Base-by-base conservation (phyloP, 2,113 vertebrate species). In the Tiliqua scincoides region DNA sequence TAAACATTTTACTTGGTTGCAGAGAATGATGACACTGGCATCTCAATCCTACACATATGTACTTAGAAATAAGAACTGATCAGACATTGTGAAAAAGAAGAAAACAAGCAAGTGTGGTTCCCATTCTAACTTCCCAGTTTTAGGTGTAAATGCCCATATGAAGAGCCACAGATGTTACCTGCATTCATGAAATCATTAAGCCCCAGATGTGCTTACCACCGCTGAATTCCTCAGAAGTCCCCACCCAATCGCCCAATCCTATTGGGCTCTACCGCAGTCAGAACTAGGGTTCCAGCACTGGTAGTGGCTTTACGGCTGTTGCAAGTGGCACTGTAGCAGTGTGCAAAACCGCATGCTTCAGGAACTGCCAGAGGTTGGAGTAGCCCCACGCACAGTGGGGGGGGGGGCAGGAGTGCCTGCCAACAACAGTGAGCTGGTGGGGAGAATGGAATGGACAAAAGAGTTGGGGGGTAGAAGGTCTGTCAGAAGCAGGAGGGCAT, bases 1-100 rank as follows among this genome's bases (percentile, higher is more conserved):
- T 61, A 59, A 54, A 73, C 17, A 6, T 77, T 88, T 87, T 89
- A 82, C 35, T 30, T 81, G 82, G 73, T 89, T 81, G 54, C 54
- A 63, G 43, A 86, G 57, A 79, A 84, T 2, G 27, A 83, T 21
- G n/a, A 1, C 40, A 5, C 63, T 52, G 40, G 52, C 27, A 62
- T 72, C 52, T 72, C n/a, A 54, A 17, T 20, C 32, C 62, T 15
- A 54, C 48, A 35, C 35, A 27, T 4, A 32, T 32, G 61, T 61
- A 2, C 65, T 70, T 82, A 21, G 79, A 70, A 54, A 21, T 32
- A 57, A 32, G 30, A 40, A 63, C 35, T 63, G 12, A 37, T 63
- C 35, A 43, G 59, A 40, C 32, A 23, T 57, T 21, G 32, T 63
- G 12, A 17, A 25, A 79, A 63, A 35, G 25, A 40, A 32, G 20